Evolutionary conservation across 2,888 invertebrate genomes (phyloP).

Genomic region (Nezara viridula): DNA sequence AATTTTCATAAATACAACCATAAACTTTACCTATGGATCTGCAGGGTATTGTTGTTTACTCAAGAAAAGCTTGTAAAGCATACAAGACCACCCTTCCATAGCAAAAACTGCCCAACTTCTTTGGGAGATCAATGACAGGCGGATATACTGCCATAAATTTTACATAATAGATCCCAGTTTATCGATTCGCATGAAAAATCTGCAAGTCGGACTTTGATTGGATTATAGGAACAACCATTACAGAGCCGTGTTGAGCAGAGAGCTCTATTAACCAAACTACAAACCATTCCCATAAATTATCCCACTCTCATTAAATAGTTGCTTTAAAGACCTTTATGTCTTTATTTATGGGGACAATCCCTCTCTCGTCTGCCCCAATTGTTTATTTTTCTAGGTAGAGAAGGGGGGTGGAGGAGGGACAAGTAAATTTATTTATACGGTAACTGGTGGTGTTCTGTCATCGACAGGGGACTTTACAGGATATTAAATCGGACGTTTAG

Average conservation of each 20-base stretch:
- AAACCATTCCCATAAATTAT: conserved; percentile 49
- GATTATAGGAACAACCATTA: conserved; percentile 14
- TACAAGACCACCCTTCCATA: not conserved
- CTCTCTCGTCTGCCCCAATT: conserved; percentile 5
- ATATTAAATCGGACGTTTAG: conserved; percentile 44
- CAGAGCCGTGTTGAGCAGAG: conserved; percentile 9
- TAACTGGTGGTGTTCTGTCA: conserved; percentile 21
- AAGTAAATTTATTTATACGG: conserved; percentile 22
- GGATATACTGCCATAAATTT: not conserved
- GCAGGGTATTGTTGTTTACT: not conserved
- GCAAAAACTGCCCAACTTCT: not conserved
- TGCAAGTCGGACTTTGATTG: not conserved
- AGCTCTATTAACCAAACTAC: conserved; percentile 47
- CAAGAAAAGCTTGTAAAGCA: not conserved
- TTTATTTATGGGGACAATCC: conserved; percentile 45
- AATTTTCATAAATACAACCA: too few species aligned
- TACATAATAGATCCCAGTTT: not conserved
- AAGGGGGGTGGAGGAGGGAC: not conserved
- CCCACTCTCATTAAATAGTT: conserved; percentile 52
- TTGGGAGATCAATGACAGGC: not conserved
- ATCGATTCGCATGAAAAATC: conserved; percentile 35
- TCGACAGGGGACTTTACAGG: conserved; percentile 1
- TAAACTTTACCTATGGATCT: too few species aligned
- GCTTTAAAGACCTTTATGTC: conserved; percentile 46
- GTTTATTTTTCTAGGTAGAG: conserved; percentile 5